Conservation (phyloP, 2,797 vertebrate genomes). For the Sus cebifrons region DNA sequence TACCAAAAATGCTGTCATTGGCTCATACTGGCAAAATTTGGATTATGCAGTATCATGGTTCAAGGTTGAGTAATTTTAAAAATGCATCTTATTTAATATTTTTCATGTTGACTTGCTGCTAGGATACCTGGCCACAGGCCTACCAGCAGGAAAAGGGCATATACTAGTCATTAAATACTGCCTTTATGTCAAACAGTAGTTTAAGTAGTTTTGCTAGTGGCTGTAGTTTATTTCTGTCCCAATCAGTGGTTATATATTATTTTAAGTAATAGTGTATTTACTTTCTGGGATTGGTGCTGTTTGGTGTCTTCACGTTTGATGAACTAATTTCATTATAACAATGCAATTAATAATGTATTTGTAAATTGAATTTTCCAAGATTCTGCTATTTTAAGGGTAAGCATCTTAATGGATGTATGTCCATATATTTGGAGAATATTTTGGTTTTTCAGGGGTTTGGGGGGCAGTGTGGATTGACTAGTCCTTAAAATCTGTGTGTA, state of each 20-base stretch:
- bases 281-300: conserved; percentile 83
- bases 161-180: conserved; percentile 63
- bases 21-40: conserved; percentile 49
- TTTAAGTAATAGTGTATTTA: conserved; percentile 78
- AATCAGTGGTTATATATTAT: conserved; percentile 73
- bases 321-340: conserved; percentile 78
- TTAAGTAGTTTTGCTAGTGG: conserved; percentile 67
- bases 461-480: background rate
- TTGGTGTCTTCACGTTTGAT: conserved; percentile 80
- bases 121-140: background rate
- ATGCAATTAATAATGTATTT: conserved; percentile 81
- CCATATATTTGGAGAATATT: conserved; percentile 48
- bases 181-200: conserved; percentile 70
- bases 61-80: conserved; percentile 55
- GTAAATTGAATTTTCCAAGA: conserved; percentile 80
- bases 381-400: conserved; percentile 77
- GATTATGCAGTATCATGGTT: conserved; percentile 46
- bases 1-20: conserved; percentile 53
- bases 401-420: conserved; percentile 62
- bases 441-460: background rate
- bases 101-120: conserved; percentile 49
- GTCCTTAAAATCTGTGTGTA: conserved; percentile 72
- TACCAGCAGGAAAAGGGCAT: conserved; percentile 11
- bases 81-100: conserved; percentile 54
- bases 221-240: conserved; percentile 73